Conservation (phyloP, 2,797 vertebrate genomes). For the Coreius guichenoti region DNA sequence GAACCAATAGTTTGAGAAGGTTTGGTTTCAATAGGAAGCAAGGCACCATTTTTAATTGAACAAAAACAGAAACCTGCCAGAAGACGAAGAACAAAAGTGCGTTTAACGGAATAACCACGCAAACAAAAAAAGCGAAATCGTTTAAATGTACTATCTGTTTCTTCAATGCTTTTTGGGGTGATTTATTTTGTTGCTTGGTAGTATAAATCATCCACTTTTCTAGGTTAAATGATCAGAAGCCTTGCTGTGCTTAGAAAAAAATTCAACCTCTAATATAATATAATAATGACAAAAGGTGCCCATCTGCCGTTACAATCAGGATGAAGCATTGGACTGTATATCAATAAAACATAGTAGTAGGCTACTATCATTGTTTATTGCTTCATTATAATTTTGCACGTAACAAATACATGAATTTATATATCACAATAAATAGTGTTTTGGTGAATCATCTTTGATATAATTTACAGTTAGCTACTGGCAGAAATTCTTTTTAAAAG, state of each 20-base stretch:
- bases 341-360: neutral
- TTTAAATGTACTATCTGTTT: no score
- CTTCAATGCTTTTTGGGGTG: no score
- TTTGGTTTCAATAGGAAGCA: neutral
- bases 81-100: neutral
- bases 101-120: neutral
- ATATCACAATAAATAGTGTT: neutral
- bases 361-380: neutral
- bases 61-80: neutral
- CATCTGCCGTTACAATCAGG: no score
- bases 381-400: neutral
- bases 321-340: neutral
- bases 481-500: neutral
- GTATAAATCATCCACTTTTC: neutral
- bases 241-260: neutral
- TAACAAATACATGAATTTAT: neutral
- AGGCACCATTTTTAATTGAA: neutral
- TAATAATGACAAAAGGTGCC: neutral
- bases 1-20: neutral
- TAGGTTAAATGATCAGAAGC: neutral
- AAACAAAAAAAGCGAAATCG: neutral
- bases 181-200: neutral
- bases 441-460: neutral
- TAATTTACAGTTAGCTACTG: neutral
- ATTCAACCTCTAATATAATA: neutral